Evolutionary conservation across 2,113 vertebrate species (phyloP).

Genomic region (Nycticryphes semicollaris): DNA sequence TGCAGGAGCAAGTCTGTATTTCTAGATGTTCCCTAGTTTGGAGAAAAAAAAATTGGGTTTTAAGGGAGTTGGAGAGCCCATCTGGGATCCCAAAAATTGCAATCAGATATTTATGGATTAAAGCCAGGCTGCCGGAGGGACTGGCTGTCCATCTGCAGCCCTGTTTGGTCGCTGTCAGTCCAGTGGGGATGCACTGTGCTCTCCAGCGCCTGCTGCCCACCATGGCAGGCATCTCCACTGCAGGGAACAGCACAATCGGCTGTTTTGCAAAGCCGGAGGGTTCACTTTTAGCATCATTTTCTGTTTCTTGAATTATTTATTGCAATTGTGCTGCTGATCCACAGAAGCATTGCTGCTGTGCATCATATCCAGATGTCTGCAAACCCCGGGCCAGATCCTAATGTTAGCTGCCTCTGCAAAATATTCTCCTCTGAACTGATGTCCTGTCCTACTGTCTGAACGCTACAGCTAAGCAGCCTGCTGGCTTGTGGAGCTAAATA

Average conservation of each 20-base stretch:
- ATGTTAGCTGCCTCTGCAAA: slow-evolving; percentile 13
- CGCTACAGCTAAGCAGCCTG: not conserved
- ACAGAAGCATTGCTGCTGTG: not conserved
- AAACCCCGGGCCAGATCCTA: not conserved
- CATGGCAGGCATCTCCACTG: not conserved
- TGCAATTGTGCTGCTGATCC: not conserved
- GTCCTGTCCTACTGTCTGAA: not conserved
- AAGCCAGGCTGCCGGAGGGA: not conserved
- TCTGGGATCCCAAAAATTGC: not conserved
- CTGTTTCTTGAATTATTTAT: slow-evolving; percentile 46
- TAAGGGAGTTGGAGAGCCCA: not conserved
- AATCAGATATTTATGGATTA: not conserved
- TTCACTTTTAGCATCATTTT: not conserved
- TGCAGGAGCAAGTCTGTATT: not conserved
- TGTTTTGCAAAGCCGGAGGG: not conserved
- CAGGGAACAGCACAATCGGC: not conserved
- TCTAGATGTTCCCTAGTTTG: not conserved
- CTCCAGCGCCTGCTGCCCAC: not conserved
- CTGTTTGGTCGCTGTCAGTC: not conserved
- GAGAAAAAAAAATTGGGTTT: not conserved
- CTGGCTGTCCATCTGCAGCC: not conserved
- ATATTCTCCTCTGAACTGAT: not conserved
- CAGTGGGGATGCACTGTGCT: rapidly evolving
- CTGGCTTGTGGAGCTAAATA: not conserved
- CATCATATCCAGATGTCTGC: slow-evolving; percentile 26